phyloP scores from a whole-genome alignment of 2,888 invertebrate species.

The Leucania comma region DNA sequence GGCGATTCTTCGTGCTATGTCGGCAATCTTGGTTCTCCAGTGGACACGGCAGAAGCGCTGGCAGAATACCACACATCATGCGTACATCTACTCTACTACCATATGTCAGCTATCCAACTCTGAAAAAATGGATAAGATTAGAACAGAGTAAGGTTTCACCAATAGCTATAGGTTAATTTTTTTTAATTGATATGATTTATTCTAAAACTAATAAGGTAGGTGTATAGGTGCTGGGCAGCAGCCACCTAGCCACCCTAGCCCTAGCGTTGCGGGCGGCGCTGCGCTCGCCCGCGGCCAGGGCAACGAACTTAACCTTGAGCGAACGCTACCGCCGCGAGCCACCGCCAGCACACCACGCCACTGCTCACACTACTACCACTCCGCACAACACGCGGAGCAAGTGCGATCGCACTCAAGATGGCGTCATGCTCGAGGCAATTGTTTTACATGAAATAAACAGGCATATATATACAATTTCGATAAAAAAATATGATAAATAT shows the following conservation, averaged over 20 bases:
- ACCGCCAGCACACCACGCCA: neutral
- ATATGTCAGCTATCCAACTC: neutral
- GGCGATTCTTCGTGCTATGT: too few species aligned
- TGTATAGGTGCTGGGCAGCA: neutral
- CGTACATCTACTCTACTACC: neutral
- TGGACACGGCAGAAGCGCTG: neutral
- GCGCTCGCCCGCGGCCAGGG: conserved; percentile 26
- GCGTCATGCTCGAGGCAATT: too few species aligned
- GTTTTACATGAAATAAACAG: too few species aligned
- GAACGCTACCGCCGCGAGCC: conserved; percentile 10
- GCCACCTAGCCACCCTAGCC: neutral
- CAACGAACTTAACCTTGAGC: conserved; percentile 74
- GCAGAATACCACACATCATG: neutral
- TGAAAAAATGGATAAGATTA: too few species aligned
- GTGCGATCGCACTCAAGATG: too few species aligned
- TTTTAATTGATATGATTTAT: too few species aligned
- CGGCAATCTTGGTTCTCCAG: too few species aligned
- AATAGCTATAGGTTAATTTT: neutral
- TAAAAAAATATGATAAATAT: too few species aligned
- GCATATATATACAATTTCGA: too few species aligned
- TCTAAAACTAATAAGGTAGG: too few species aligned
- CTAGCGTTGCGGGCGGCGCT: neutral
- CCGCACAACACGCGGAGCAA: neutral
- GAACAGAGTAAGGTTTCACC: neutral
- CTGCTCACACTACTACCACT: conserved; percentile 13